Evolutionary conservation across 1,140 invertebrate genomes (phyloP), one percentile per base, ranked within the genome.

Genomic region (Camponotus pennsylvanicus): DNA sequence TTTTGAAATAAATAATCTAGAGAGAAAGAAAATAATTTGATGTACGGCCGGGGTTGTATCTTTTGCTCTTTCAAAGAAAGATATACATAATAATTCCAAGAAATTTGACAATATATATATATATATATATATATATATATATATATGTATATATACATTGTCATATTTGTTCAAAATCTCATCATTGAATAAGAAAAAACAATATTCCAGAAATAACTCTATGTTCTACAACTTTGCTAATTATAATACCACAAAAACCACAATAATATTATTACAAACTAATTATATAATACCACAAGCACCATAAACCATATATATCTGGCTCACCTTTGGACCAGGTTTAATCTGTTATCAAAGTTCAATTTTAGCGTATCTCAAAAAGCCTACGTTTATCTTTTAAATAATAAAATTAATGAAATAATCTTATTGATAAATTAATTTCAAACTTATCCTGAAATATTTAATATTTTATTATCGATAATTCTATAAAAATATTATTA

Each of bases 11-110:
- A 73, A 73, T 75, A 75, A 49, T 49, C 45, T 49, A 49, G 11
- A 49, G 11, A 49, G 3, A 49, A 0, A 27, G 27, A 27, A 64
- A 34, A 21, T 21, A 21, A 21, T 21, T 21, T 86, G 85, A 89
- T 70, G 73, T 82, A 86, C 76, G 70, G 88, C 76, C 87, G 76
- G 76, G 76, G 76, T 86, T 76, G 61, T 63, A 80, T 49, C 27
- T 71, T 89, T 85, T 69, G 27, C 71, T 71, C 49, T 82, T 42
- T 63, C 11, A 18, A 27, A 9, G 32, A 42, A 37, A 34, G n/a
- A 70, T 15, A 18, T 9, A 27, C 27, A 27, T 27, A 27, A 27
- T 27, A 27, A 27, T 27, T 27, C 27, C 27, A 27, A 27, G 27
- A 27, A 27, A 27, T 27, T 27, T 27, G 27, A 27, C 27, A 21